phyloP scores from a whole-genome alignment of 2,888 invertebrate species.

The Cerastis leucographa region DNA sequence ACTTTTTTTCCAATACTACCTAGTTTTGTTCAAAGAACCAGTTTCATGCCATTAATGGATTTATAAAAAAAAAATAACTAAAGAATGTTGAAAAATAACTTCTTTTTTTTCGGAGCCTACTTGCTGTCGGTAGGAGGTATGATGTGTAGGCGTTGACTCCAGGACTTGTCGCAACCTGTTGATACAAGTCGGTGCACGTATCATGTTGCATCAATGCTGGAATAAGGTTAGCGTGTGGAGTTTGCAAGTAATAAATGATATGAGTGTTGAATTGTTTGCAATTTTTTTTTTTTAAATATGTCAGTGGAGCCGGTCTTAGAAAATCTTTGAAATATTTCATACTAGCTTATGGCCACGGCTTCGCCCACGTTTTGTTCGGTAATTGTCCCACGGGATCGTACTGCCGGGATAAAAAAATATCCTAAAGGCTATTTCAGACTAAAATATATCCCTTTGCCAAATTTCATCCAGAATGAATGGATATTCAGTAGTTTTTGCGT shows the following conservation, averaged over 20 bases:
- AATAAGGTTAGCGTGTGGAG: neutral
- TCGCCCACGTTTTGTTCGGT: no score
- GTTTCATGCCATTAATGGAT: conserved; percentile 43
- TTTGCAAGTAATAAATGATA: conserved; percentile 9
- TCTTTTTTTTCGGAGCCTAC: conserved; percentile 38
- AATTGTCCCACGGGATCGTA: no score
- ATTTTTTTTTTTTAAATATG: neutral
- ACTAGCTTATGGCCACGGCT: no score
- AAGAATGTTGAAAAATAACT: conserved; percentile 36
- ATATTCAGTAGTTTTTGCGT: no score
- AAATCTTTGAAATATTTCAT: neutral
- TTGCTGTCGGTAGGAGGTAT: conserved; percentile 37
- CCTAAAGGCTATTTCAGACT: no score
- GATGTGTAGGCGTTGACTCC: conserved; percentile 34
- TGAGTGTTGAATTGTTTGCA: neutral
- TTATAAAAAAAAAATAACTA: conserved; percentile 55
- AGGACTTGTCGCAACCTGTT: conserved; percentile 55
- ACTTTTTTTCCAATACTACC: conserved; percentile 3
- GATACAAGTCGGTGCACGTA: conserved; percentile 38
- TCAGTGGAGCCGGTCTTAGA: neutral
- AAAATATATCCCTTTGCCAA: no score
- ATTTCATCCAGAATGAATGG: no score
- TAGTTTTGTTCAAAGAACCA: conserved; percentile 22
- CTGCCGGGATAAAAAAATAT: no score
- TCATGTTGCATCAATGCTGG: conserved; percentile 20